These are phyloP conservation scores for Myodes glareolus DNA, from an alignment of 2,113 vertebrate species.

Conservation along the genomic window DNA sequence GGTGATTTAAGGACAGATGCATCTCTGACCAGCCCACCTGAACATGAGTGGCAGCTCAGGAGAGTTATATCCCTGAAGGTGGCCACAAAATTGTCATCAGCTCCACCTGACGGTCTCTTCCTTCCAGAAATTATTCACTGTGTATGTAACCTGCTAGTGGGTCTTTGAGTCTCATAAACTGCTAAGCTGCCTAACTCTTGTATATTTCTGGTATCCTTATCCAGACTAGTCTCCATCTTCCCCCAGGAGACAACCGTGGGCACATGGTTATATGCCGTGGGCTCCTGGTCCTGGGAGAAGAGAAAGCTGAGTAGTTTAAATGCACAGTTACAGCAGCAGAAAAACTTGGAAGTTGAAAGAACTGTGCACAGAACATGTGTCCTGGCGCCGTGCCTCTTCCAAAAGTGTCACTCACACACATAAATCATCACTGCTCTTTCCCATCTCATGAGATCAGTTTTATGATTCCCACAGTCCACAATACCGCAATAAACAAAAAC, in stretches of 20 bases:
- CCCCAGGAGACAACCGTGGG: background rate
- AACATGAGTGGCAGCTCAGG: background rate
- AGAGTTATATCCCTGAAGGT: background rate
- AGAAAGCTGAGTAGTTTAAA: background rate
- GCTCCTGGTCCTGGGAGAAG: background rate
- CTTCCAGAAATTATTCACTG: background rate
- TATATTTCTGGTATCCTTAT: background rate
- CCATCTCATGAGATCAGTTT: background rate
- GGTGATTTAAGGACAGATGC: background rate
- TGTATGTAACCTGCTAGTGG: background rate
- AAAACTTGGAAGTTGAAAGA: background rate
- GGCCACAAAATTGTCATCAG: no score
- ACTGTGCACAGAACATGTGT: background rate
- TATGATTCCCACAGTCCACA: background rate
- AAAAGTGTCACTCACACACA: background rate
- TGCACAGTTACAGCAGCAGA: background rate
- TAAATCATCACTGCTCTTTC: background rate
- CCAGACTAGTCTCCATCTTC: background rate
- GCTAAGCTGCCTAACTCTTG: background rate
- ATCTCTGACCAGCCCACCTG: background rate
- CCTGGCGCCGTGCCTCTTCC: background rate
- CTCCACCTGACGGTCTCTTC: background rate
- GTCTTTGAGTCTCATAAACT: background rate
- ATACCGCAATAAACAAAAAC: background rate
- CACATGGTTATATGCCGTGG: no score